Conservation (phyloP, 2,888 invertebrate genomes). For the Cyaniris semiargus region DNA sequence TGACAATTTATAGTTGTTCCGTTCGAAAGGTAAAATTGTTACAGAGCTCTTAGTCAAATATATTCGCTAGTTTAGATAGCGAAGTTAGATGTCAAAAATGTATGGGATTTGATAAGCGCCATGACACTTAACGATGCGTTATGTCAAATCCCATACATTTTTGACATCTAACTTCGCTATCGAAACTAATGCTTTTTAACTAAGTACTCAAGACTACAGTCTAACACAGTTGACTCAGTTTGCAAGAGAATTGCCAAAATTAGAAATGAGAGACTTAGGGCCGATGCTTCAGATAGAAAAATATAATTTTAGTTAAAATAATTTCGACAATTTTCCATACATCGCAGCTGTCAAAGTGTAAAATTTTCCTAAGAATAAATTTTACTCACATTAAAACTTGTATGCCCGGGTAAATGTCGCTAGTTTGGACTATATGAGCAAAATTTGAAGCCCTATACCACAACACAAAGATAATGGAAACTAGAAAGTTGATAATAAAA, state of each 20-base stretch:
- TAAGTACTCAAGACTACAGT: neutral
- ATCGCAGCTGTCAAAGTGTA: neutral
- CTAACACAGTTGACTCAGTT: neutral
- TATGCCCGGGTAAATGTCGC: neutral
- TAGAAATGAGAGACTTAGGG: slow-evolving; percentile 35
- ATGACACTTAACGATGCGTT: no score
- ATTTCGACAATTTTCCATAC: slow-evolving; percentile 5
- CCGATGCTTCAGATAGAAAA: slow-evolving; percentile 19
- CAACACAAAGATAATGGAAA: neutral
- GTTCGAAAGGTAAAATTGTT: slow-evolving; percentile 7
- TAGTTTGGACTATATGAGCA: neutral
- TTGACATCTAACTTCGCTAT: neutral
- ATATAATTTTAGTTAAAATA: slow-evolving; percentile 19
- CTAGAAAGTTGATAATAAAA: neutral
- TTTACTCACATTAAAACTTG: slow-evolving; percentile 8
- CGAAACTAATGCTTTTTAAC: neutral
- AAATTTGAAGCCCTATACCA: neutral
- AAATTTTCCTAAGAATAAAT: slow-evolving; percentile 16
- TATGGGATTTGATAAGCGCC: no score
- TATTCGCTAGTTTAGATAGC: neutral
- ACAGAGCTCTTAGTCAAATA: neutral
- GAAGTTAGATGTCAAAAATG: neutral
- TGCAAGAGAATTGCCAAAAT: slow-evolving; percentile 22
- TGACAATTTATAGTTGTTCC: slow-evolving; percentile 12
- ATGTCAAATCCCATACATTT: no score